Evolutionary conservation across 2,797 vertebrate species (phyloP).

Genomic region (Adelosebastes latens): DNA sequence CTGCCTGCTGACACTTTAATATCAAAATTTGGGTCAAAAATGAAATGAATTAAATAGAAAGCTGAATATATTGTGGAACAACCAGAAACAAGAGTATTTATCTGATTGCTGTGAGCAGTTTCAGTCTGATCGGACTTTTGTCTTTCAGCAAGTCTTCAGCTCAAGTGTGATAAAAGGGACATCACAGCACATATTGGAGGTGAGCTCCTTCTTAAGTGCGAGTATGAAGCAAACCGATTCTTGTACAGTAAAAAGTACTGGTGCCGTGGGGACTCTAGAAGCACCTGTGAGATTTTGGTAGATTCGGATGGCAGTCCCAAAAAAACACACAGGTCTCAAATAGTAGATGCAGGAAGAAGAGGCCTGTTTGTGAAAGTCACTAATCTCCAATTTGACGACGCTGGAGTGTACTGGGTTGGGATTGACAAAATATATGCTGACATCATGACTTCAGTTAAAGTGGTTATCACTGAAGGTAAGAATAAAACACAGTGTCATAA

Average conservation of each 20-base stretch:
- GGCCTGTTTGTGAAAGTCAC: conserved; percentile 63
- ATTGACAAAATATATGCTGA: conserved; percentile 76
- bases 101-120: background rate
- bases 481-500: background rate
- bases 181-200: conserved; percentile 53
- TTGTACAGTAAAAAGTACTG: conserved; percentile 79
- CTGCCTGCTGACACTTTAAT: background rate
- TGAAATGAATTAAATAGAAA: background rate
- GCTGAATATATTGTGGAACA: background rate
- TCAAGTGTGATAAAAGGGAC: conserved; percentile 62
- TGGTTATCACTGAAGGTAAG: conserved; percentile 77
- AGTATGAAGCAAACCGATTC: conserved; percentile 13
- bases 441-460: conserved; percentile 69
- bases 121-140: background rate
- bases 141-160: conserved; percentile 70
- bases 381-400: conserved; percentile 60
- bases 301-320: conserved; percentile 57
- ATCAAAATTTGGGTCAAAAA: background rate
- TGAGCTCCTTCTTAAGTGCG: conserved; percentile 59
- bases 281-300: conserved; percentile 67
- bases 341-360: conserved; percentile 36
- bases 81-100: background rate
- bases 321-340: conserved; percentile 11
- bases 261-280: conserved; percentile 72
- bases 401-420: conserved; percentile 80